phyloP scores from a whole-genome alignment of 2,888 invertebrate genomes.

The Aporophyla lueneburgensis region DNA sequence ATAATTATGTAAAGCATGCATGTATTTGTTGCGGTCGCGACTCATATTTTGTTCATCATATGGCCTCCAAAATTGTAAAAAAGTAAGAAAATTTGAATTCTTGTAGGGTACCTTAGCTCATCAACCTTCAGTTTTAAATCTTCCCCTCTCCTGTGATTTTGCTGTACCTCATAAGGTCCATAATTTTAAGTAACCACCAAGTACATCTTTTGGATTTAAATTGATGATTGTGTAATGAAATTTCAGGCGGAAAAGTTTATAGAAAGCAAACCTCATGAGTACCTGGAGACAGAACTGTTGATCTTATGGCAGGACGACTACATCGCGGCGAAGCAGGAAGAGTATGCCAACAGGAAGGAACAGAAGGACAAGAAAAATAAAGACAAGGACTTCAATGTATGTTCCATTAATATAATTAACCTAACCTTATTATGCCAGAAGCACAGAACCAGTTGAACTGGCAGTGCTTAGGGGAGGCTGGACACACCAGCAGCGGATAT shows the following conservation, averaged over 20 bases:
- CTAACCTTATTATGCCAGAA: too few species aligned
- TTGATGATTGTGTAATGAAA: background rate
- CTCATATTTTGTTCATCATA: too few species aligned
- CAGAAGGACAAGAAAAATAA: constrained; percentile 90
- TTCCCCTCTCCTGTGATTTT: background rate
- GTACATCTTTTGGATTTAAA: background rate
- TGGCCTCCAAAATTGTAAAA: too few species aligned
- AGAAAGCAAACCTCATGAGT: constrained; percentile 93
- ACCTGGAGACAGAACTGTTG: constrained; percentile 92
- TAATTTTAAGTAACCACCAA: background rate
- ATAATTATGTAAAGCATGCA: too few species aligned
- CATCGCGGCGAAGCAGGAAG: constrained; percentile 92
- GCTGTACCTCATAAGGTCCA: background rate
- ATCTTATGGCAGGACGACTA: constrained; percentile 94
- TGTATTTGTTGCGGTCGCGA: too few species aligned
- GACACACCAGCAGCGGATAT: too few species aligned
- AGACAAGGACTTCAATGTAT: constrained; percentile 76
- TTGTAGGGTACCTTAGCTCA: too few species aligned
- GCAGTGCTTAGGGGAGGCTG: too few species aligned
- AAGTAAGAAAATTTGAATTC: too few species aligned
- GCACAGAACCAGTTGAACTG: too few species aligned
- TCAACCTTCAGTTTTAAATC: background rate
- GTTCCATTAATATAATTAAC: constrained; percentile 7
- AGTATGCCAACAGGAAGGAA: constrained; percentile 91
- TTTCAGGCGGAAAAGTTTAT: constrained; percentile 94